Conservation (phyloP, 1,140 invertebrate genomes). For the Harlomillsia oculata region DNA sequence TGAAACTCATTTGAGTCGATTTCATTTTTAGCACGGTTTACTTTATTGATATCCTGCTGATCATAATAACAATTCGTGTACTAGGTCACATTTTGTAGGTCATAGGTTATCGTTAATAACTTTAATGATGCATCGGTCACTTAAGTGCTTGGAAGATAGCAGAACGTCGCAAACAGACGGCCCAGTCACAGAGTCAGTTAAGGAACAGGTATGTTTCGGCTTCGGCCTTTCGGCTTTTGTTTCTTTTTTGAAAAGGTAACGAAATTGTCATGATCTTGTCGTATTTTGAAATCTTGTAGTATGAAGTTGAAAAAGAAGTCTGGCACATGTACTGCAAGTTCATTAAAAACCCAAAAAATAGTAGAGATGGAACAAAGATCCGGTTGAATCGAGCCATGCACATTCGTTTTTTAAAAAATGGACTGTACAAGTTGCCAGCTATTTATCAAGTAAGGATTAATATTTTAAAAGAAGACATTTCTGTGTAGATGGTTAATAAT, state of each 20-base stretch:
- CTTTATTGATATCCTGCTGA: too few relatives aligned
- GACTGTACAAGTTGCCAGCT: slow-evolving; percentile 19
- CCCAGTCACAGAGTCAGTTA: neutral
- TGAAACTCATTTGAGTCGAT: too few relatives aligned
- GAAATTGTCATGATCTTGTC: neutral
- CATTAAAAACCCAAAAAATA: neutral
- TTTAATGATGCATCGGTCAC: too few relatives aligned
- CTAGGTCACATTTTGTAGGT: too few relatives aligned
- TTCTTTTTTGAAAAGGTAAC: neutral
- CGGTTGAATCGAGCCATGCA: slow-evolving; percentile 56
- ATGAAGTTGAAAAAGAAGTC: slow-evolving; percentile 25
- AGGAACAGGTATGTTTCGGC: neutral
- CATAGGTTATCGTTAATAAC: too few relatives aligned
- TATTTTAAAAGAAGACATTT: slow-evolving; percentile 13
- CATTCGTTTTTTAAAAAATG: slow-evolving; percentile 43
- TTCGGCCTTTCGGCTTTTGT: neutral
- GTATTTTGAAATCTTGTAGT: slow-evolving; percentile 9
- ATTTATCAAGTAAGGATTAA: slow-evolving; percentile 12
- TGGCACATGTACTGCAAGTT: slow-evolving; percentile 10
- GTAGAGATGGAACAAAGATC: slow-evolving; percentile 46
- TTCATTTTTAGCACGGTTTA: too few relatives aligned
- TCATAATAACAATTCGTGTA: too few relatives aligned
- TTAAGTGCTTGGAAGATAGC: too few relatives aligned
- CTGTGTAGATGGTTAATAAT: slow-evolving; percentile 20
- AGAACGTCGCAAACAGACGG: too few relatives aligned